Evolutionary conservation across 2,797 vertebrate genomes (phyloP).

Genomic region (Acipenser oxyrinchus): DNA sequence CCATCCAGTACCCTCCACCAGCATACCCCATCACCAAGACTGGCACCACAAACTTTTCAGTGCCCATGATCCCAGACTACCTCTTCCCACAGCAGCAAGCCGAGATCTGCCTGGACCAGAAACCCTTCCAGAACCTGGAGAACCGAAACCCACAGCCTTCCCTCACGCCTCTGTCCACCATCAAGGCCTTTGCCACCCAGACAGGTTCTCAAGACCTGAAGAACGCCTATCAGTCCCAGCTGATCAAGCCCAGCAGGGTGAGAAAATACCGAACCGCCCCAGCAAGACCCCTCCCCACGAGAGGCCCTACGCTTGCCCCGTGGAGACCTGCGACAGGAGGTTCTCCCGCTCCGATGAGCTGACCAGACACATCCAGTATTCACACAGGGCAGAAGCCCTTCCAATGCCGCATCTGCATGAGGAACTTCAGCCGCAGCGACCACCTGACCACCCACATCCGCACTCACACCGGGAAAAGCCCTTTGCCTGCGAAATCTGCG

Average conservation of each 20-base stretch:
- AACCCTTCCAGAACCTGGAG: conserved; percentile 84
- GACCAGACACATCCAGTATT: conserved; percentile 94
- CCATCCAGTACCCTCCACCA: conserved; percentile 82
- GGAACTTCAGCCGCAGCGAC: conserved; percentile 96
- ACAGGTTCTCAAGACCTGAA: conserved; percentile 86
- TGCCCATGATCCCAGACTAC: conserved; percentile 98
- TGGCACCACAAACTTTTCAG: conserved; percentile 74
- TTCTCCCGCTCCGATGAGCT: conserved; percentile 96
- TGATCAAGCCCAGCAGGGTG: conserved; percentile 90
- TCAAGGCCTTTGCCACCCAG: conserved; percentile 95
- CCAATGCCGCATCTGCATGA: conserved; percentile 98
- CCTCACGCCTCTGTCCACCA: conserved; percentile 92
- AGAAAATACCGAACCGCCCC: conserved; percentile 90
- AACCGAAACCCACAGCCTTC: conserved; percentile 76
- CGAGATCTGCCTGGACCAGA: conserved; percentile 89
- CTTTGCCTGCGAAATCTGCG: conserved; percentile 96
- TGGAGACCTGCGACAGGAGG: conserved; percentile 90
- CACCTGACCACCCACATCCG: conserved; percentile 97
- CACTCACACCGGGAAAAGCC: conserved; percentile 98
- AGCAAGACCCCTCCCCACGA: conserved; percentile 96
- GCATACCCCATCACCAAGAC: conserved; percentile 79
- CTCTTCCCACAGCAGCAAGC: conserved; percentile 86
- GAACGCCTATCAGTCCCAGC: conserved; percentile 81
- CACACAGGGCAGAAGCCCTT: conserved; percentile 98
- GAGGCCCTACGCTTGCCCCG: conserved; percentile 89